Evolutionary conservation across 2,888 invertebrate species (phyloP), one percentile per base, ranked within the genome.

Genomic region (Zeuzera pyrina): DNA sequence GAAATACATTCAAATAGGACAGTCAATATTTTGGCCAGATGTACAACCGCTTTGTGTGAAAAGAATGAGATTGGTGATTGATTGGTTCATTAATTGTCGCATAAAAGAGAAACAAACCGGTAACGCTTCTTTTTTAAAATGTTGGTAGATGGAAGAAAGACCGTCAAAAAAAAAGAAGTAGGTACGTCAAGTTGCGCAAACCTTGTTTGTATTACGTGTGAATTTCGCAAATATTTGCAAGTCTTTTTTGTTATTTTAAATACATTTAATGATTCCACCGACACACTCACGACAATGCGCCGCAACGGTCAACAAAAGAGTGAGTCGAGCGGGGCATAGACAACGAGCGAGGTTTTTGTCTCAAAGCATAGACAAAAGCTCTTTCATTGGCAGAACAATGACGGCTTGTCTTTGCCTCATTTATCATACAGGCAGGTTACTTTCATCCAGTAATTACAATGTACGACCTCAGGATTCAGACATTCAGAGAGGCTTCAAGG

Each of bases 381-480:
- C 77, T 79, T 81, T 81, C 71, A 79, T 70, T 58, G 60, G 49
- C 55, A 53, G 65, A 61, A 81, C 79, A 81, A 81, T 77, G 61
- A 62, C 43, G 61, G 44, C 56, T 63, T 67, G 69, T 71, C 72
- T 72, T 67, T 67, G 70, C 68, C 63, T 83, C 81, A 79, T 83
- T 81, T 77, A 78, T 83, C 79, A 81, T 74, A 69, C 67, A 70
- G 66, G 59, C 76, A 74, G 70, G 74, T 72, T 70, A 81, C 79
- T 79, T 77, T 79, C 79, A 78, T 74, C 69, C 69, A 68, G 70
- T 79, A 74, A 79, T 79, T 78, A 79, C 73, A 74, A 76, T 68
- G 77, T 72, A 64, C 54, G 34, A 43, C 40, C 30, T 37, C 38
- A 61, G 61, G 57, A 65, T 66, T 57, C 57, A 57, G 52, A 57